These are phyloP conservation scores for Porites lutea DNA, from an alignment of 64 coral and sea anemone species.

Conservation along the genomic window DNA sequence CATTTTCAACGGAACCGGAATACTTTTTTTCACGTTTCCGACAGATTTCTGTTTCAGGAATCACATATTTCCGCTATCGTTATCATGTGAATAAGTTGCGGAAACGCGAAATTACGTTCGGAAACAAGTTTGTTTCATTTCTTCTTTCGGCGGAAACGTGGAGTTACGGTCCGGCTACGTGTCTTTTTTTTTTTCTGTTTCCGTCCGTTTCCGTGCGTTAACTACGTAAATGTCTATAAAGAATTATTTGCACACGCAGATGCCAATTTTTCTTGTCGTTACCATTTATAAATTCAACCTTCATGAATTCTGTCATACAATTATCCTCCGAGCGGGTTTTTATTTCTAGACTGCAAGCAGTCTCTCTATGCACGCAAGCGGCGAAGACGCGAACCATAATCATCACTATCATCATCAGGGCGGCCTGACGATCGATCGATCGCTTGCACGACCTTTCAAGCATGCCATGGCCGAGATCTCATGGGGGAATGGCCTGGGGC, in stretches of 20 bases:
- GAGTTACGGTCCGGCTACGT: not conserved
- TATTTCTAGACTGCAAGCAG: not conserved
- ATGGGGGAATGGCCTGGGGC: not conserved
- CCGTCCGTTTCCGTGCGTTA: not conserved
- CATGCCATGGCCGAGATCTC: not conserved
- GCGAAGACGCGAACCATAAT: not conserved
- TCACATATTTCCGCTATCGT: not conserved
- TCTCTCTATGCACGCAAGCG: not conserved
- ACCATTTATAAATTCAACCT: not conserved
- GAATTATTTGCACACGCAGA: not conserved
- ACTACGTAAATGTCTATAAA: not conserved
- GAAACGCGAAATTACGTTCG: not conserved
- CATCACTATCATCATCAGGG: not conserved
- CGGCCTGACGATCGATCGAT: not conserved
- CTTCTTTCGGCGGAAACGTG: not conserved
- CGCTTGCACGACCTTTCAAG: not conserved
- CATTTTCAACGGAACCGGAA: too few relatives aligned
- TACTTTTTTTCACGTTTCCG: not conserved
- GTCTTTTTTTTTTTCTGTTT: not conserved
- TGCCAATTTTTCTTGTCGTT: conserved; percentile 1
- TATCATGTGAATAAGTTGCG: not conserved
- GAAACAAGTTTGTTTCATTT: conserved; percentile 2
- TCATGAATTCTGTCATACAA: not conserved
- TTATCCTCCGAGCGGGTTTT: not conserved
- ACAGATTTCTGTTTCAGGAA: not conserved